A percentile compares a stretch with the other conserved stretches of the same genome.
Conservation (phyloP, 2,888 invertebrate species). For the Cryptocheilus praepositus region DNA sequence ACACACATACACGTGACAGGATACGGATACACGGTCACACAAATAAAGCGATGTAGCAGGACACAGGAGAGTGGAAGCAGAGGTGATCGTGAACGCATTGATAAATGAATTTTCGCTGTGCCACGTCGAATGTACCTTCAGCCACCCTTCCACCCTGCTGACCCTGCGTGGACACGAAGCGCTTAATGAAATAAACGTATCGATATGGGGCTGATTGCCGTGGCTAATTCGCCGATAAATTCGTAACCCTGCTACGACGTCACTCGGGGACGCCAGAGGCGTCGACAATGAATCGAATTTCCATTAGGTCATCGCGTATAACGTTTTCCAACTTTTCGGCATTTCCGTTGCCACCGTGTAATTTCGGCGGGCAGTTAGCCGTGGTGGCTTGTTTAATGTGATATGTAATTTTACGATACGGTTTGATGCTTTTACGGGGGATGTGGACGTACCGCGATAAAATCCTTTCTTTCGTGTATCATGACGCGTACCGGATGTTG, state of each 20-base stretch:
- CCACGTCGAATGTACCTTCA: constrained; percentile 3
- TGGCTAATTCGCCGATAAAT: constrained; percentile 57
- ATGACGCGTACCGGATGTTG: too few relatives aligned
- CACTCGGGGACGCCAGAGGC: constrained; percentile 6
- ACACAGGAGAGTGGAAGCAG: neutral
- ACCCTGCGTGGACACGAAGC: constrained; percentile 25
- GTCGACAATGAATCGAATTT: too few relatives aligned
- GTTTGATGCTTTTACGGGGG: too few relatives aligned
- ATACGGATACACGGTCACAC: constrained; percentile 12
- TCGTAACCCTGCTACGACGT: constrained; percentile 30
- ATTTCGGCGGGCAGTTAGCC: too few relatives aligned
- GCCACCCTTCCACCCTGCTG: neutral
- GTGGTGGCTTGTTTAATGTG: too few relatives aligned
- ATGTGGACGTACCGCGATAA: too few relatives aligned
- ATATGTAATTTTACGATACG: too few relatives aligned
- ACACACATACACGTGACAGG: neutral
- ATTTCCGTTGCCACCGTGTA: too few relatives aligned
- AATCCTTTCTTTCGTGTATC: too few relatives aligned
- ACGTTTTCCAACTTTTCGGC: too few relatives aligned
- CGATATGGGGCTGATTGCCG: constrained; percentile 51
- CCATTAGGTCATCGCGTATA: too few relatives aligned
- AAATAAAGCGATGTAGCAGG: neutral
- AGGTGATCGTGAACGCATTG: constrained; percentile 37
- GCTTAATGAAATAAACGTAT: constrained; percentile 61
- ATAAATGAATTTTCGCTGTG: constrained; percentile 55